These are phyloP conservation scores for Polyommatus iphigenia DNA, from an alignment of 2,888 invertebrate genomes.

Conservation along the genomic window DNA sequence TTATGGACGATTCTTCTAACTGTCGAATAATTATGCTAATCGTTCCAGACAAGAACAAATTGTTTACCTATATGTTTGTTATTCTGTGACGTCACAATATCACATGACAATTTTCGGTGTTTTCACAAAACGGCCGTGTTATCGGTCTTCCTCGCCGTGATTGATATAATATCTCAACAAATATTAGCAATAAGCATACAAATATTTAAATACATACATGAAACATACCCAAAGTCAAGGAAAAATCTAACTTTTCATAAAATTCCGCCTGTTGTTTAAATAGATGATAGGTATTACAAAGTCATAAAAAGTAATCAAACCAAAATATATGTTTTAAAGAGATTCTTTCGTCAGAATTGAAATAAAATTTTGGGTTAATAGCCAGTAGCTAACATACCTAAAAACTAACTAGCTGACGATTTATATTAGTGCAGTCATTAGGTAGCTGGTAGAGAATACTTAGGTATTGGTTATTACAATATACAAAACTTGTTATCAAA, in stretches of 20 bases:
- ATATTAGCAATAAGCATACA: not conserved
- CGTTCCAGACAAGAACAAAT: not conserved
- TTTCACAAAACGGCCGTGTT: constrained; percentile 47
- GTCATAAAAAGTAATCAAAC: too few species aligned
- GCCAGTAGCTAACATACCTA: too few species aligned
- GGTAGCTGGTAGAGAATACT: too few species aligned
- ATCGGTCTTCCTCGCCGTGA: constrained; percentile 58
- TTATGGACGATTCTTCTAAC: constrained; percentile 10
- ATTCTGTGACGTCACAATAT: constrained; percentile 2
- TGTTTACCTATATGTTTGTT: not conserved
- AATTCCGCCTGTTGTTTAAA: not conserved
- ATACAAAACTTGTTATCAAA: too few species aligned
- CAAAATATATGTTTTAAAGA: too few species aligned
- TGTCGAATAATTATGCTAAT: constrained; percentile 6
- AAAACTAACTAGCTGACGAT: too few species aligned
- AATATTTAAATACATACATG: not conserved
- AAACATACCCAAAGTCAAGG: not conserved
- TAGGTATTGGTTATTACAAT: too few species aligned
- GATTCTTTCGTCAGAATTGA: too few species aligned
- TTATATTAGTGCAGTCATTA: too few species aligned
- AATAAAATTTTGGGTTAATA: too few species aligned
- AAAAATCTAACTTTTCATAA: not conserved
- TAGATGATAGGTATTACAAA: too few species aligned
- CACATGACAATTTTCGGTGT: constrained; percentile 38
- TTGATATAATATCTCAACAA: constrained; percentile 72